These are phyloP conservation scores for Halcyon senegalensis DNA, from an alignment of 2,113 vertebrate genomes.

Conservation along the genomic window DNA sequence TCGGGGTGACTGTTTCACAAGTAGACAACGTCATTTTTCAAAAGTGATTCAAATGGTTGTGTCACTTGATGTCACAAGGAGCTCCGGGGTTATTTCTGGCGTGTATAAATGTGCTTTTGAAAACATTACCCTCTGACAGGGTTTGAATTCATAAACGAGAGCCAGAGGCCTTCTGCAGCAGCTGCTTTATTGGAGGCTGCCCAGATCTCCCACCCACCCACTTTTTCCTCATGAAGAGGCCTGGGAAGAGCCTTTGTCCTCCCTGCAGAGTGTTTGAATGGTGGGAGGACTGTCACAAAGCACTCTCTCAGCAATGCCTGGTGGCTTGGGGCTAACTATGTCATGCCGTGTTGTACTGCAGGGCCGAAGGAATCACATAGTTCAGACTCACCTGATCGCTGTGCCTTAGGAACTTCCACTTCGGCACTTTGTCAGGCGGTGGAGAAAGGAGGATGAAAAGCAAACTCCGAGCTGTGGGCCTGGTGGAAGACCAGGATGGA, in stretches of 20 bases:
- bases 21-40: background rate
- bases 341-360: fast-evolving
- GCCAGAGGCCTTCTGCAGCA: background rate
- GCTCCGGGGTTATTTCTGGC: background rate
- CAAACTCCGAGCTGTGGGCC: background rate
- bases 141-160: background rate
- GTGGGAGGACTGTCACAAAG: background rate
- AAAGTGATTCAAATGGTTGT: background rate
- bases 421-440: background rate
- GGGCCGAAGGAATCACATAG: background rate
- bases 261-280: background rate
- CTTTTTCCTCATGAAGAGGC: background rate
- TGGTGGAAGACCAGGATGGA: background rate
- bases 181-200: background rate
- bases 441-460: background rate
- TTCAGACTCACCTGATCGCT: background rate
- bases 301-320: background rate
- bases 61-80: background rate
- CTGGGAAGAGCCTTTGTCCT: background rate
- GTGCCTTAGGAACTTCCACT: background rate
- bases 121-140: background rate
- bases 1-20: background rate
- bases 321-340: background rate
- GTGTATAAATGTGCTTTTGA: background rate
- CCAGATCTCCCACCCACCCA: background rate